A percentile compares a stretch with the other conserved stretches of the same genome.
phyloP scores from a whole-genome alignment of 2,113 vertebrate genomes.

The Amblyornis subalaris region DNA sequence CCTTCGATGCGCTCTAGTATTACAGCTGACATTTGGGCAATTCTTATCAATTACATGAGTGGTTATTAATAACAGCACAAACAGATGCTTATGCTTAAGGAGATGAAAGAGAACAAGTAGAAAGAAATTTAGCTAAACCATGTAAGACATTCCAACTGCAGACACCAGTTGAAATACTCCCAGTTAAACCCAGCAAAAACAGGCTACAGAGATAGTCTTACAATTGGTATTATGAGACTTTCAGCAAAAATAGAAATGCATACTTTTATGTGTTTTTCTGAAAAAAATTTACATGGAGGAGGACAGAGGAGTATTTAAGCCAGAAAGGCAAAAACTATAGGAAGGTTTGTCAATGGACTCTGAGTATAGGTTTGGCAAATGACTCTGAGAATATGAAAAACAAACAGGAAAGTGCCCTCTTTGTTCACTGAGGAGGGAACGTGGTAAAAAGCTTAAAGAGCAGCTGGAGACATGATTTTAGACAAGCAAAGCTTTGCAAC shows the following conservation, averaged over 20 bases:
- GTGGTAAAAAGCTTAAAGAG: not conserved
- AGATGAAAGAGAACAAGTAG: not conserved
- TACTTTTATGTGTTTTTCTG: not conserved
- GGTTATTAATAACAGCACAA: not conserved
- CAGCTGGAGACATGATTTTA: not conserved
- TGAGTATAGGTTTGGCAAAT: not conserved
- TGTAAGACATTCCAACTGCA: not conserved
- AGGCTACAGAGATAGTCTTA: not conserved
- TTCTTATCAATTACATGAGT: not conserved
- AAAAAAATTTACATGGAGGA: not conserved
- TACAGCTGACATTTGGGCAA: not conserved
- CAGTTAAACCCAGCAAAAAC: not conserved
- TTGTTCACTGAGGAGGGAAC: not conserved
- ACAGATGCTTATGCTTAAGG: not conserved
- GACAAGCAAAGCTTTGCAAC: not conserved
- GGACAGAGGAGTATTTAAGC: not conserved
- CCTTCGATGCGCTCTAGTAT: not conserved
- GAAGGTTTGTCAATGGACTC: not conserved
- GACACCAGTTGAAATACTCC: not conserved
- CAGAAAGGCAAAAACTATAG: not conserved
- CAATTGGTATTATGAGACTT: not conserved
- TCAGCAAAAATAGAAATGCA: not conserved
- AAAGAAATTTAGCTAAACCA: not conserved
- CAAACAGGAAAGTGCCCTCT: not conserved
- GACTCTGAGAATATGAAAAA: not conserved